These are phyloP conservation scores for Stegostoma tigrinum DNA, from an alignment of 2,113 vertebrate genomes.

Conservation along the genomic window DNA sequence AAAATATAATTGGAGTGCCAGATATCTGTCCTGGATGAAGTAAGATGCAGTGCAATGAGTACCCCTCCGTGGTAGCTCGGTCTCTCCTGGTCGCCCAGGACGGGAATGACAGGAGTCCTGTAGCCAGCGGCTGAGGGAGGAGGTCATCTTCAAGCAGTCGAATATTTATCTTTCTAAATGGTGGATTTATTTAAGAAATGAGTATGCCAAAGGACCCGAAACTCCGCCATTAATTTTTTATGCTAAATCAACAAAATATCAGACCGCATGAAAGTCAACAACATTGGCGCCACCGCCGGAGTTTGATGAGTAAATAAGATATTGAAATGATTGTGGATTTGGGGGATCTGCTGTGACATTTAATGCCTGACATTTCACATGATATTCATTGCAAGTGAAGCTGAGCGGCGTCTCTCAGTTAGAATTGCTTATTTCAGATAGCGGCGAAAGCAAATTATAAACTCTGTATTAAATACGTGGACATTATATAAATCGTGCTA, in stretches of 20 bases:
- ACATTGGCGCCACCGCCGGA: conserved; percentile 20
- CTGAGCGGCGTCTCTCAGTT: conserved; percentile 17
- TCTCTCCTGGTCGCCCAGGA: not conserved
- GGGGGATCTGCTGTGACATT: conserved; percentile 33
- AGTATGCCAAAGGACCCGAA: conserved; percentile 34
- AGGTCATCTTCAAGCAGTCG: conserved; percentile 24
- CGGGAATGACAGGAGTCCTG: not conserved
- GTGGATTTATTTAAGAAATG: conserved; percentile 38
- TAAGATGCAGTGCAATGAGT: not conserved
- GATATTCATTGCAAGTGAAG: conserved; percentile 21
- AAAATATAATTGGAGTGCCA: not conserved
- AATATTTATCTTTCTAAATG: conserved; percentile 37
- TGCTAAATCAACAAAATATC: conserved; percentile 37
- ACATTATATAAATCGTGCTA: not conserved
- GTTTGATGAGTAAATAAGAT: conserved; percentile 38
- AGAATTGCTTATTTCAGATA: conserved; percentile 6
- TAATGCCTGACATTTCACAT: conserved; percentile 33
- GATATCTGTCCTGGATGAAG: not conserved
- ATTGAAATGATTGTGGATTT: conserved; percentile 37
- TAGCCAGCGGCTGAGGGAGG: not conserved
- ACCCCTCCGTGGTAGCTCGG: not conserved
- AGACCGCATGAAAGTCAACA: conserved; percentile 35
- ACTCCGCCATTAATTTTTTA: conserved; percentile 35
- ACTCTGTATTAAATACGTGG: not conserved
- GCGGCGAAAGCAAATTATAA: not conserved